Base-by-base conservation (phyloP, 2,797 vertebrate species). In the Toxotes lorentzi region DNA sequence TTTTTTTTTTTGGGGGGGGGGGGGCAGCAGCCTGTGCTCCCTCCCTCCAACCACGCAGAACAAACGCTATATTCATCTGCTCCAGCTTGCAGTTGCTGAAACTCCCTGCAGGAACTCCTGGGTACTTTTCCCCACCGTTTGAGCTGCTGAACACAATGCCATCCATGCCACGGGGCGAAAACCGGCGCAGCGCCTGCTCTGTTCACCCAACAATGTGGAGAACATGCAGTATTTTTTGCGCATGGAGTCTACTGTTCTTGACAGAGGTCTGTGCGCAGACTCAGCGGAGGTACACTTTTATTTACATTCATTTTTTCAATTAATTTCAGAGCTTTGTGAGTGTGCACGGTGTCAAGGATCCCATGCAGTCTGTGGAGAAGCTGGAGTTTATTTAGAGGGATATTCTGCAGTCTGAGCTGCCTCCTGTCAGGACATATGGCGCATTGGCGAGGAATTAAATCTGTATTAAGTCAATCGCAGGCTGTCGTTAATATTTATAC, bases 51-150 rank as follows among this genome's bases (percentile, higher is more conserved):
- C 95, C 72, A 80, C 84, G 62, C 83, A 76, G 95, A 95, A 97
- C 96, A 97, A 95, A 95, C 94, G 93, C 88, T 93, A 95, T 94
- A 97, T 97, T 96, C 95, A 96, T 95, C 89, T 70, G 85, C 75
- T 90, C 86, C 86, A 82, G 86, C 88, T 64, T 84, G 91, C 94
- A 92, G 95, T 92, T 79, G 79, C 91, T 78, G 91, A 88, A 90
- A 89, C 93, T 95, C 94, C 91, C 92, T 70, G 56, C 87, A 93
- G 95, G 93, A 94, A 89, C 91, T 89, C 85, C 85, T 70, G 89
- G 82, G 76, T 88, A 91, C 85, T 91, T 89, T 86, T 40, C 76
- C 67, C 68, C 77, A 64, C 76, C 73, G 76, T 65, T 40, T 59
- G 71, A 85, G 87, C 84, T 14, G 64, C 83, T 73, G 68, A 79